Evolutionary conservation across 1,140 invertebrate species (phyloP), one percentile per base, ranked within the genome.

Genomic region (Cotesia typhae): DNA sequence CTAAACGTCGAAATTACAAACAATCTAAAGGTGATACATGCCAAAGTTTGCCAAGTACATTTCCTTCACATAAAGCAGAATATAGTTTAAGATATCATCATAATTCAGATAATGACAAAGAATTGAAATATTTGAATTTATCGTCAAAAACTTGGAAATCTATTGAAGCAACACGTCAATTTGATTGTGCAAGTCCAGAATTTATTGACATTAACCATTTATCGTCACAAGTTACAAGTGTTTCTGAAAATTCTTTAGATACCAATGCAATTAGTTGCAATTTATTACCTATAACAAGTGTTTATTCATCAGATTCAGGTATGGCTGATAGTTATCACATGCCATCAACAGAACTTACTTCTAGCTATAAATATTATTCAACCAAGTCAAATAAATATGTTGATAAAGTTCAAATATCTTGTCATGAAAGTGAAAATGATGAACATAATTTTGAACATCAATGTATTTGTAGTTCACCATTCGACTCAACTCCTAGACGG

Each of bases 301-400:
- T 85, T 28, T 82, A 84, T 36, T 95, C 94, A 4, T 94, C 92
- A 4, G 94, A 95, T 81, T 94, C 92, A 0, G 94, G 94, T 17
- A 92, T 95, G 85, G 94, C 93, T 3, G 94, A 94, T 35, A 94
- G 92, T 80, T 94, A 90, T 79, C 80, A 82, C 10, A 76, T 83
- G 4, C 83, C 82, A 69, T 86, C 83, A 12, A 78, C 80, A 0
- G 84, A 84, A 14, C 68, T 85, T 0, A 81, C 81, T 76, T 83
- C 80, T 4, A 81, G 74, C 60, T 83, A 83, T 67, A 82, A 79
- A 64, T 82, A 76, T 2, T 80, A 78, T 36, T 52, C 72, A 1
- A 75, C 67, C 53, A 47, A 68, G 63, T 70, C 59, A 60, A 77
- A 73, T 60, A 79, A 78, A 41, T 75, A 66, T 35, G 57, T 37